Conservation (phyloP, 2,797 vertebrate genomes). For the Parauchenoglanis ngamensis region DNA sequence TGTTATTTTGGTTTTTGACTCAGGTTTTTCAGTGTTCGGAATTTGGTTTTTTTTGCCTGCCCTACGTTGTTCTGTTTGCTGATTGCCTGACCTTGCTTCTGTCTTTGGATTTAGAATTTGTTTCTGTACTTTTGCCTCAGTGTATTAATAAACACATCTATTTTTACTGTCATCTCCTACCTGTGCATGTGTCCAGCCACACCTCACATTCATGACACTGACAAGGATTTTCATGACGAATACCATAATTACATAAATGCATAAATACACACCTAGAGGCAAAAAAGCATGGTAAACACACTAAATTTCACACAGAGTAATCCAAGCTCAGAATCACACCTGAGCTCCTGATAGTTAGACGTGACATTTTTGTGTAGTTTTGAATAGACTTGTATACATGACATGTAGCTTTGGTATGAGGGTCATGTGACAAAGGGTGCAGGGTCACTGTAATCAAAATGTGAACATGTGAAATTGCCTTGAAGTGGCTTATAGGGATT, state of each 20-base stretch:
- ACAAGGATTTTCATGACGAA: background rate
- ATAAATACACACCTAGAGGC: background rate
- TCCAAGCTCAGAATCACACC: background rate
- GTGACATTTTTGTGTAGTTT: background rate
- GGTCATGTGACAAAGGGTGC: background rate
- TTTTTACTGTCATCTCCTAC: no score
- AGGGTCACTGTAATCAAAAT: background rate
- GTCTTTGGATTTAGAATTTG: no score
- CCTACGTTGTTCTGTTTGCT: no score
- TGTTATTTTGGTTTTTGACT: no score
- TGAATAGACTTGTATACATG: background rate
- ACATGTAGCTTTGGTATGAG: background rate
- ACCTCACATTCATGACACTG: no score
- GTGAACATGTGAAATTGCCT: background rate
- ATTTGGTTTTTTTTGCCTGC: no score
- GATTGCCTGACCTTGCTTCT: no score
- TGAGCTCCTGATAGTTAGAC: background rate
- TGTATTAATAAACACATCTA: no score
- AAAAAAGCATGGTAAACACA: background rate
- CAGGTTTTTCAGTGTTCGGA: no score
- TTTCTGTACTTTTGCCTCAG: no score
- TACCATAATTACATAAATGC: background rate
- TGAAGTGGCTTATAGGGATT: background rate
- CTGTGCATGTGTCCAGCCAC: no score
- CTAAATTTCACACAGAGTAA: background rate